phyloP scores from a whole-genome alignment of 92 coral and sea anemone species.

The Phenganax subtilis region DNA sequence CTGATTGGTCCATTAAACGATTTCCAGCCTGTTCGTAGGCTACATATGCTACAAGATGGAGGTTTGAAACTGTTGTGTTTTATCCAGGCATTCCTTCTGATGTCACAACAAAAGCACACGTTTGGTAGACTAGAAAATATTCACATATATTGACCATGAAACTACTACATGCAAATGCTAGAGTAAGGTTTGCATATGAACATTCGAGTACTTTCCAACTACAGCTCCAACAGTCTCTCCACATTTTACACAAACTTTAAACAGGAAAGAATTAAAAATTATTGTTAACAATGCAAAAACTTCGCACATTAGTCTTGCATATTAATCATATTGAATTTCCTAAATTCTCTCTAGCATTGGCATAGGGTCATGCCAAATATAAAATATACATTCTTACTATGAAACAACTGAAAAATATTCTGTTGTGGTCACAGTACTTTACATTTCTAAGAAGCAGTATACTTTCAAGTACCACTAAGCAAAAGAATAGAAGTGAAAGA shows the following conservation, averaged over 20 bases:
- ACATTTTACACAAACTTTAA: not conserved
- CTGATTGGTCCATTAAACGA: too few species aligned
- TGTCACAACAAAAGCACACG: not conserved
- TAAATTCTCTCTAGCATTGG: not conserved
- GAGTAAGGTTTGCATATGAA: not conserved
- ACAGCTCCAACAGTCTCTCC: not conserved
- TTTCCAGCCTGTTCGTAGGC: too few species aligned
- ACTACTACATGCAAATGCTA: not conserved
- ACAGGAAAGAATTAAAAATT: too few species aligned
- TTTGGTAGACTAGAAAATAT: conserved; percentile 4
- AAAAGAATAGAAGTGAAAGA: not conserved
- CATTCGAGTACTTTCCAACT: not conserved
- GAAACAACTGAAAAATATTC: not conserved
- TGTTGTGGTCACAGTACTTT: not conserved
- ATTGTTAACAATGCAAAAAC: too few species aligned
- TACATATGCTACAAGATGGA: too few species aligned
- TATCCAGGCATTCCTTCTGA: too few species aligned
- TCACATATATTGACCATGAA: not conserved
- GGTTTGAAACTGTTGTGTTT: too few species aligned
- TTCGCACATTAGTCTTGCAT: too few species aligned
- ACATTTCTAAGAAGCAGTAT: not conserved
- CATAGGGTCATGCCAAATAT: not conserved
- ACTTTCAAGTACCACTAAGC: not conserved
- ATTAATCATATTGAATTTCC: not conserved
- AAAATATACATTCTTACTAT: conserved; percentile 8